Base-by-base conservation (phyloP, 1,140 invertebrate genomes). In the Metopolophium dirhodum region DNA sequence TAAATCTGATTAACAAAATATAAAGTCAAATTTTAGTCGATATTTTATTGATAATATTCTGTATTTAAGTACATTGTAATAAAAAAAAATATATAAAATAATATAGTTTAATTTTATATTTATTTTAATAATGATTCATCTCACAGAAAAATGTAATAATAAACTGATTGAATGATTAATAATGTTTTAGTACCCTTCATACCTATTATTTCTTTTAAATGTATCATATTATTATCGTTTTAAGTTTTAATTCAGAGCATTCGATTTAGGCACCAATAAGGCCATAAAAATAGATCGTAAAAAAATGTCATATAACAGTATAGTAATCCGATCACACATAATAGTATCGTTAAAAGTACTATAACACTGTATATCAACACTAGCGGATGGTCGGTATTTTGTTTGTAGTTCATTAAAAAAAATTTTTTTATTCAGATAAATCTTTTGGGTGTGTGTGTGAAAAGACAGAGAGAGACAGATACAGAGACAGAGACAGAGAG, bases 351-450 rank as follows among this genome's bases (percentile, higher is more conserved):
- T n/a, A n/a, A 77, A 51, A 88, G 30, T 37, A 88, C n/a, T 85
- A 41, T 41, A 85, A 45, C 8, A 22, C 18, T 88, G 0, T 54
- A 51, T 51, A 51, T 49, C 22, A 30, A 68, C 37, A 45, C 2
- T 61, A 90, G 2, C 26, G 14, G n/a, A 89, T 89, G 51, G 37
- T 4, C 3, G 22, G 35, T 7, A 57, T 57, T 89, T 57, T 26
- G 89, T 90, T 45, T 26, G 88, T 20, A 90, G 57, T 68, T 90
- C 89, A 68, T 68, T 61, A 45, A 68, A 90, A 68, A 90, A 45
- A 23, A 23, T 54, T 1, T 51, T 51, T 35, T 26, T 41, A 89
- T 41, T 45, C 61, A 90, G 89, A 90, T 90, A 90, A 90, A 68
- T 57, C 37, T 68, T 68, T 30, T 3, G 37, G 68, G 11, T n/a